These are phyloP conservation scores for Zophobas morio DNA, from an alignment of 1,140 invertebrate genomes.

Conservation along the genomic window DNA sequence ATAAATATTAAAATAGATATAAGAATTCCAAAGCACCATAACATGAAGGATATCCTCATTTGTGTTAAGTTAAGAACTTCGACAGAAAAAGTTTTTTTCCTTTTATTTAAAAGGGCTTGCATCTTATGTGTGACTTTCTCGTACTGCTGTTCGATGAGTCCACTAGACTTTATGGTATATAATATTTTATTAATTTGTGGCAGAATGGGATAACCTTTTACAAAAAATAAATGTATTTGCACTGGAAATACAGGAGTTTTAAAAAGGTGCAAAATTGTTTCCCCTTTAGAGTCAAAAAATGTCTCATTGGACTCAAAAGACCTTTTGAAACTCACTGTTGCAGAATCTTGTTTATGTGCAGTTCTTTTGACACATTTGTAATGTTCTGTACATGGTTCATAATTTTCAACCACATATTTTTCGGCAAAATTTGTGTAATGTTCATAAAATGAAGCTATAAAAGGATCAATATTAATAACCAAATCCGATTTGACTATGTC, in stretches of 20 bases:
- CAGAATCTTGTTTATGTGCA: slow-evolving; percentile 12
- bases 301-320: not conserved
- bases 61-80: slow-evolving; percentile 11
- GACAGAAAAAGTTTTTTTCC: not conserved
- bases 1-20: not conserved
- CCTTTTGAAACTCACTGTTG: slow-evolving; percentile 4
- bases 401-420: slow-evolving; percentile 24
- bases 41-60: not conserved
- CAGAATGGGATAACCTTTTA: slow-evolving; percentile 34
- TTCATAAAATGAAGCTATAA: slow-evolving; percentile 14
- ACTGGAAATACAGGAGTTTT: slow-evolving; percentile 21
- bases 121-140: slow-evolving; percentile 7
- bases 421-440: slow-evolving; percentile 14
- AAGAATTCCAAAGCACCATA: slow-evolving; percentile 16
- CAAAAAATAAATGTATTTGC: slow-evolving; percentile 23
- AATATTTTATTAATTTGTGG: slow-evolving; percentile 13
- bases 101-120: slow-evolving; percentile 1
- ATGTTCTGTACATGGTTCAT: slow-evolving; percentile 1
- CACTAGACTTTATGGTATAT: slow-evolving; percentile 12
- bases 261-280: slow-evolving; percentile 6
- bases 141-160: slow-evolving; percentile 19
- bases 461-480: slow-evolving; percentile 12
- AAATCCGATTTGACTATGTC: slow-evolving; percentile 18
- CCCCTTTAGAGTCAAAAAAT: slow-evolving; percentile 9
- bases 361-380: slow-evolving; percentile 21